phyloP scores from a whole-genome alignment of 2,888 invertebrate species.

The Tryphoninae sp. region DNA sequence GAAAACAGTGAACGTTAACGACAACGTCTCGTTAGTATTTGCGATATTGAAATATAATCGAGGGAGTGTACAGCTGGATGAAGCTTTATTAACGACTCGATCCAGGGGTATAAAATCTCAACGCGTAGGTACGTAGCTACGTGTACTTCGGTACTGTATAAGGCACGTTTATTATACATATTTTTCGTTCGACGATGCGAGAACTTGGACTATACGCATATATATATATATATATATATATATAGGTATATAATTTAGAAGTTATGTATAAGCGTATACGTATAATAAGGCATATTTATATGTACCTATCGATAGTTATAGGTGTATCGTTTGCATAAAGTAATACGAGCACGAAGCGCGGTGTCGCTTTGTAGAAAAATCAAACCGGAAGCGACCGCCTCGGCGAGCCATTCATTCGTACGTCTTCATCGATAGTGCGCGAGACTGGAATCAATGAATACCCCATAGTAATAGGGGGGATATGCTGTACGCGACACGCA shows the following conservation, averaged over 20 bases:
- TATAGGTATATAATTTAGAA: not conserved
- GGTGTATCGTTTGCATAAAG: conserved; percentile 57
- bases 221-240: too few species aligned
- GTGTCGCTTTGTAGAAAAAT: conserved; percentile 61
- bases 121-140: conserved; percentile 14
- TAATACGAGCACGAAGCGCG: conserved; percentile 61
- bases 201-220: conserved; percentile 8
- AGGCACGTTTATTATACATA: conserved; percentile 39
- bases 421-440: conserved; percentile 59
- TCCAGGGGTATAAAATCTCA: conserved; percentile 21
- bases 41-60: not conserved
- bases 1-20: not conserved
- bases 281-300: not conserved
- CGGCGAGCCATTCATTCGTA: conserved; percentile 57
- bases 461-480: conserved; percentile 32
- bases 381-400: conserved; percentile 58
- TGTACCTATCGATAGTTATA: conserved; percentile 18
- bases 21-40: conserved; percentile 7
- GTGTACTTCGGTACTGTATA: conserved; percentile 27
- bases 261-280: conserved; percentile 8
- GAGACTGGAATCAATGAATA: conserved; percentile 63
- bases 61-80: too few species aligned
- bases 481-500: conserved; percentile 31
- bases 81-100: not conserved
- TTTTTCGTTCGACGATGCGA: conserved; percentile 39